Conservation (phyloP, 2,888 invertebrate genomes). For the Phalera bucephala region DNA sequence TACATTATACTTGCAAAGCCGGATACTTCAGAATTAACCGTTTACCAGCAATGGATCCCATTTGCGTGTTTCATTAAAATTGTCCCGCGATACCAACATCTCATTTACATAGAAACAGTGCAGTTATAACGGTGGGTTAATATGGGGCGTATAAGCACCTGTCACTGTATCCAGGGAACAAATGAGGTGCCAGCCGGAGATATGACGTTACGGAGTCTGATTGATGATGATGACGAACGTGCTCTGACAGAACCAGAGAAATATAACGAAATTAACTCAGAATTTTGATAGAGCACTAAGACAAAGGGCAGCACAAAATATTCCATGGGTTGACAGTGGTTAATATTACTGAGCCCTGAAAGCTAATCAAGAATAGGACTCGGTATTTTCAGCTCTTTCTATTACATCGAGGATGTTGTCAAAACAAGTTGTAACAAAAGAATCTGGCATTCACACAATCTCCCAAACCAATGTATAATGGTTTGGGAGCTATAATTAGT, state of each 20-base stretch:
- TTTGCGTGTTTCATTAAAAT: constrained; percentile 16
- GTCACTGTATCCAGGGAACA: constrained; percentile 32
- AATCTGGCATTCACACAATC: no score
- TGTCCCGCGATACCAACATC: constrained; percentile 13
- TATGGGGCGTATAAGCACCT: constrained; percentile 28
- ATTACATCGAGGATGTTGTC: not conserved
- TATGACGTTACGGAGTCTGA: constrained; percentile 52
- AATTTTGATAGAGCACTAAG: no score
- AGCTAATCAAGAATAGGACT: no score
- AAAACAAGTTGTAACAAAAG: not conserved
- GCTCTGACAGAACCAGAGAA: no score
- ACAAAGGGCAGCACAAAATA: no score
- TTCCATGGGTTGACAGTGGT: no score
- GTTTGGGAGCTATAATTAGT: not conserved
- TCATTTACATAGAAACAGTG: constrained; percentile 30
- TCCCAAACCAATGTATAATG: not conserved
- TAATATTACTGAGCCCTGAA: no score
- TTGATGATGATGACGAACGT: constrained; percentile 68
- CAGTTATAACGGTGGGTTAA: constrained; percentile 26
- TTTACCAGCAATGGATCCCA: constrained; percentile 9
- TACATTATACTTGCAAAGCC: constrained; percentile 13
- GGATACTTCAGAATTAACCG: constrained; percentile 1
- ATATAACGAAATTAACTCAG: not conserved
- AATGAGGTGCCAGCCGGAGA: constrained; percentile 52
- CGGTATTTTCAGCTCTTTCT: no score